phyloP scores from a whole-genome alignment of 2,888 invertebrate species.

The Parnassius glacialis region DNA sequence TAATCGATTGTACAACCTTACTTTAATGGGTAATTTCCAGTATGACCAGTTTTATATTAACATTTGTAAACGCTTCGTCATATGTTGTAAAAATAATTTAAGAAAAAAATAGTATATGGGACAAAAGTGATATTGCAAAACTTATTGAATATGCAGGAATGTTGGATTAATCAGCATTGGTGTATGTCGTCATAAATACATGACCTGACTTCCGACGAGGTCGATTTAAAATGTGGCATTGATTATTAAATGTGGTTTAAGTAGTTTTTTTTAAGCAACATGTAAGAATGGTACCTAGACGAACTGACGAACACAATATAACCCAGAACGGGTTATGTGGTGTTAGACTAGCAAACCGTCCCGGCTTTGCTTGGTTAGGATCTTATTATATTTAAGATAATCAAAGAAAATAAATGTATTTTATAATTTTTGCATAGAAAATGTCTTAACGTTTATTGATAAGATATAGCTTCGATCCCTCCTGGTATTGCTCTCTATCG shows the following conservation, averaged over 20 bases:
- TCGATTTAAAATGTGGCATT: not conserved
- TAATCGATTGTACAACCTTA: slow-evolving; percentile 14
- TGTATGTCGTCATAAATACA: not conserved
- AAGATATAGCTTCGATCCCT: too few species aligned
- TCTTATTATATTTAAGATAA: too few species aligned
- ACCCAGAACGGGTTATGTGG: not conserved
- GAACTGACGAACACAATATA: not conserved
- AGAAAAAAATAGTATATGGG: slow-evolving; percentile 30
- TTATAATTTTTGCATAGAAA: too few species aligned
- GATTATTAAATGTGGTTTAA: too few species aligned
- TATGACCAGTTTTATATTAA: slow-evolving; percentile 2
- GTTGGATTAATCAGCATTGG: slow-evolving; percentile 11
- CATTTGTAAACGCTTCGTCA: slow-evolving; percentile 18
- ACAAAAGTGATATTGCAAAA: slow-evolving; percentile 29
- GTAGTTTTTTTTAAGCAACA: too few species aligned
- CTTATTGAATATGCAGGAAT: slow-evolving; percentile 16
- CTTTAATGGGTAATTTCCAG: slow-evolving; percentile 1
- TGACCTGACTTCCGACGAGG: not conserved
- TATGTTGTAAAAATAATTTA: slow-evolving; percentile 29
- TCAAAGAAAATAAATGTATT: too few species aligned
- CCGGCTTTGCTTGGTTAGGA: too few species aligned
- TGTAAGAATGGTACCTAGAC: too few species aligned
- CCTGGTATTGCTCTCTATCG: too few species aligned
- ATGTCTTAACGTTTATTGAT: too few species aligned
- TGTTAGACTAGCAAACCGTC: not conserved